A percentile compares a stretch with the other conserved stretches of the same genome.
Evolutionary conservation across 2,113 vertebrate genomes (phyloP).

Genomic region (Apteryx mantelli): DNA sequence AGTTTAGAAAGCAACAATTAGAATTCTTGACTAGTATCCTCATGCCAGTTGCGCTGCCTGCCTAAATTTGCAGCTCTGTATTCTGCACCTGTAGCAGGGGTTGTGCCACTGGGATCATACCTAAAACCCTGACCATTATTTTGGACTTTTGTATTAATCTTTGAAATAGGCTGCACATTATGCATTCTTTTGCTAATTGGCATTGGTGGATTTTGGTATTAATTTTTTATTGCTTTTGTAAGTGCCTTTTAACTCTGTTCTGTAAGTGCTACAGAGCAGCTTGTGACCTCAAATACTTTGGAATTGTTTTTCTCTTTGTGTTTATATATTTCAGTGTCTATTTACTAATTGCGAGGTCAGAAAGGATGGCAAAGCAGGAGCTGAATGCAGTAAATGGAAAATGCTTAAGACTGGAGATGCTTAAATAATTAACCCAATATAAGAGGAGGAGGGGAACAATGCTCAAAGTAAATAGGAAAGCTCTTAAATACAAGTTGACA

Average conservation of each 20-base stretch:
- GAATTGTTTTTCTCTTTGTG: conserved; percentile 34
- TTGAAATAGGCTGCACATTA: conserved; percentile 12
- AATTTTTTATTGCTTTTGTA: conserved; percentile 66
- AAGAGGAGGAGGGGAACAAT: conserved; percentile 7
- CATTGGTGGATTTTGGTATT: conserved; percentile 36
- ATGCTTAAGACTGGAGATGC: conserved; percentile 25
- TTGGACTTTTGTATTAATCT: not conserved
- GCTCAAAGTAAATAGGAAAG: conserved; percentile 37
- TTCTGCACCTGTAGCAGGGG: not conserved
- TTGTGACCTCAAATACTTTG: conserved; percentile 47
- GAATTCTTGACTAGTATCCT: not conserved
- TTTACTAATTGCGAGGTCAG: conserved; percentile 66
- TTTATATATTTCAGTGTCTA: conserved; percentile 58
- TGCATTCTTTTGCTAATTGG: conserved; percentile 54
- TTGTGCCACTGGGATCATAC: not conserved
- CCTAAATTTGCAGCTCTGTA: not conserved
- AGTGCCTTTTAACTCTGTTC: conserved; percentile 60
- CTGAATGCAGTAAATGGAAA: conserved; percentile 38
- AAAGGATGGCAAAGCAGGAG: conserved; percentile 31
- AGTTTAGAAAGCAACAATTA: not conserved
- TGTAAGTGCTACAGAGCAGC: conserved; percentile 11
- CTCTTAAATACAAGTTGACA: conserved; percentile 6
- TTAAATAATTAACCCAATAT: conserved; percentile 54
- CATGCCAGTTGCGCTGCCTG: not conserved
- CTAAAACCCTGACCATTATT: not conserved